A percentile compares a stretch with the other conserved stretches of the same genome.
phyloP scores from a whole-genome alignment of 2,797 vertebrate genomes.

The Oceanodroma leucorhoa region DNA sequence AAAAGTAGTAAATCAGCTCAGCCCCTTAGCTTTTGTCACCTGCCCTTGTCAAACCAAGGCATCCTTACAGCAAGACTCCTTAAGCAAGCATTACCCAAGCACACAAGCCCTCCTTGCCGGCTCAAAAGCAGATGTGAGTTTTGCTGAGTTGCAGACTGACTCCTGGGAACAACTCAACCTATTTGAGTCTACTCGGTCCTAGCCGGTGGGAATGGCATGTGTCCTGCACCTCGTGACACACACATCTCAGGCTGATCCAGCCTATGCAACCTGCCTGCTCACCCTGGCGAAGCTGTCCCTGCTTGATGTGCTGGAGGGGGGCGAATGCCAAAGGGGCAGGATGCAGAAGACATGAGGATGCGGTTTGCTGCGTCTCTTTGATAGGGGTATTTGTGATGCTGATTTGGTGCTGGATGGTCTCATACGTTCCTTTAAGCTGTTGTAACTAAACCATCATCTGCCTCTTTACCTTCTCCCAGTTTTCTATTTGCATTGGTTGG shows the following conservation, averaged over 20 bases:
- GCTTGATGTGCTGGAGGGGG: rapidly evolving
- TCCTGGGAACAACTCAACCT: background rate
- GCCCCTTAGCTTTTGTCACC: background rate
- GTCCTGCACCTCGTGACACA: background rate
- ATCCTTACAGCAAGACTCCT: background rate
- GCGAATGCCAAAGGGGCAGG: background rate
- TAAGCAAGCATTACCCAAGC: background rate
- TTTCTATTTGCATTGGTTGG: background rate
- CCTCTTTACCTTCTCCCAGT: background rate
- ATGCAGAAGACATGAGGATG: background rate
- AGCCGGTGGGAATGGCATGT: rapidly evolving
- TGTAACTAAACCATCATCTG: background rate
- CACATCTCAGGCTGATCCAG: background rate
- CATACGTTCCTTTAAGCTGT: background rate
- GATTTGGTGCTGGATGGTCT: background rate
- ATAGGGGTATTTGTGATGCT: background rate
- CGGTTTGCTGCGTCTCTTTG: background rate
- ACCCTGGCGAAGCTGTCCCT: background rate
- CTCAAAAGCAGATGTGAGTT: background rate
- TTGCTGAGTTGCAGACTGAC: background rate
- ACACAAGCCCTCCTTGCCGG: background rate
- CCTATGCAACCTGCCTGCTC: background rate
- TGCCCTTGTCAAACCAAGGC: background rate
- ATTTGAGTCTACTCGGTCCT: background rate
- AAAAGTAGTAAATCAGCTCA: background rate